Conservation (phyloP, 2,113 vertebrate species). For the Centropus unirufus region DNA sequence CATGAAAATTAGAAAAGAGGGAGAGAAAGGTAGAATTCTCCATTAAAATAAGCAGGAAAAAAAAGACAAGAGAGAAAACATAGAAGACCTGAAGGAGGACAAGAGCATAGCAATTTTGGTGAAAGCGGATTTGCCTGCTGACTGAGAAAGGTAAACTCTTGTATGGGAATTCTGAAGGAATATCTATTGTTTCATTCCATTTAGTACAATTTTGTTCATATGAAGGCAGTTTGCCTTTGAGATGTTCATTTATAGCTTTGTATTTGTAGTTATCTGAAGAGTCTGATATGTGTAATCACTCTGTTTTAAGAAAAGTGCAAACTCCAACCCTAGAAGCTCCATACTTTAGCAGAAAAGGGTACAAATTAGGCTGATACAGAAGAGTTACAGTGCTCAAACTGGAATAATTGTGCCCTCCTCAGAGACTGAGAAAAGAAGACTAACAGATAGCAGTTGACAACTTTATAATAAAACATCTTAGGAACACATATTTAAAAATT, state of each 20-base stretch:
- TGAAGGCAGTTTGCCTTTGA: neutral
- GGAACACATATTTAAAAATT: neutral
- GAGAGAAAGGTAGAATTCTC: neutral
- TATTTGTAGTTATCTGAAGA: neutral
- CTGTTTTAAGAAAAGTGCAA: neutral
- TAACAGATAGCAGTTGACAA: neutral
- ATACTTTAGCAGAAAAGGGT: neutral
- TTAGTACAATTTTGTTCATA: neutral
- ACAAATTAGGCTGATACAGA: neutral
- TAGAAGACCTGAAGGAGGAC: neutral
- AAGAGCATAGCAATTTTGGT: rapidly evolving
- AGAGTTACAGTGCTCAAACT: neutral
- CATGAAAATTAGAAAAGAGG: neutral
- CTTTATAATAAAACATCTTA: neutral
- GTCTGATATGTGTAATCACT: neutral
- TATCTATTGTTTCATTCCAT: neutral
- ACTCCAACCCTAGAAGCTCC: neutral
- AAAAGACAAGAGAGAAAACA: neutral
- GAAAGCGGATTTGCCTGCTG: neutral
- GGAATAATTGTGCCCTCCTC: neutral
- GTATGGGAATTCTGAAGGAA: neutral
- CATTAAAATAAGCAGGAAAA: neutral
- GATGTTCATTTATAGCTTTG: neutral
- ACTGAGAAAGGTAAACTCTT: neutral
- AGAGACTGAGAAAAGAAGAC: neutral